phyloP scores from a whole-genome alignment of 2,113 vertebrate species.

The Rhabdornis inornatus region DNA sequence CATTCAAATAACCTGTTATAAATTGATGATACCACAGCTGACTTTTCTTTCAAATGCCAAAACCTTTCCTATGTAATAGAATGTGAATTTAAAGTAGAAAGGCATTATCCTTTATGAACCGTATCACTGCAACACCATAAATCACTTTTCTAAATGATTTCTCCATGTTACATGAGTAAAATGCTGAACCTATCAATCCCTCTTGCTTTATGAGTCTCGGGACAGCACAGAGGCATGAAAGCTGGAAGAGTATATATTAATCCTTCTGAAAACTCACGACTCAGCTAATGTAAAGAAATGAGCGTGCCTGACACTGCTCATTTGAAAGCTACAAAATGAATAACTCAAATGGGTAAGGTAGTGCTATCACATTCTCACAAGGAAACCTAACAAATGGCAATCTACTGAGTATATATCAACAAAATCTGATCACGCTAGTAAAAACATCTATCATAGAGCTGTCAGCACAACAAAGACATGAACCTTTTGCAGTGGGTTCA shows the following conservation, averaged over 20 bases:
- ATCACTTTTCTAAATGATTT: constrained; percentile 18
- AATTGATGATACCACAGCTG: constrained; percentile 18
- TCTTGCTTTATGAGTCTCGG: not conserved
- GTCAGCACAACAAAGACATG: not conserved
- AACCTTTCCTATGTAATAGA: constrained; percentile 10
- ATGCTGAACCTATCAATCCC: constrained; percentile 17
- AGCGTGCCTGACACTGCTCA: not conserved
- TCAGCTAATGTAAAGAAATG: not conserved
- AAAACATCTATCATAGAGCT: not conserved
- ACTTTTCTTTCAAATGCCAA: constrained; percentile 57
- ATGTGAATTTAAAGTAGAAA: constrained; percentile 18
- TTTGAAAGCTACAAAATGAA: not conserved
- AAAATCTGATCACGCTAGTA: not conserved
- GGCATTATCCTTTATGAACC: constrained; percentile 28
- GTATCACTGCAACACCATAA: not conserved
- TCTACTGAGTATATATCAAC: not conserved
- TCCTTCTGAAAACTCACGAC: not conserved
- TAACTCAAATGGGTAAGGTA: not conserved
- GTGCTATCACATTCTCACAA: not conserved
- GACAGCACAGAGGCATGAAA: not conserved
- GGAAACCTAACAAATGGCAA: not conserved
- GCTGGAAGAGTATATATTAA: not conserved
- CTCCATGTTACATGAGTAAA: constrained; percentile 7
- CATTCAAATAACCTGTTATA: not conserved
- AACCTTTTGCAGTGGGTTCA: not conserved